Evolutionary conservation across 2,113 vertebrate genomes (phyloP).

Genomic region (Saccopteryx bilineata): DNA sequence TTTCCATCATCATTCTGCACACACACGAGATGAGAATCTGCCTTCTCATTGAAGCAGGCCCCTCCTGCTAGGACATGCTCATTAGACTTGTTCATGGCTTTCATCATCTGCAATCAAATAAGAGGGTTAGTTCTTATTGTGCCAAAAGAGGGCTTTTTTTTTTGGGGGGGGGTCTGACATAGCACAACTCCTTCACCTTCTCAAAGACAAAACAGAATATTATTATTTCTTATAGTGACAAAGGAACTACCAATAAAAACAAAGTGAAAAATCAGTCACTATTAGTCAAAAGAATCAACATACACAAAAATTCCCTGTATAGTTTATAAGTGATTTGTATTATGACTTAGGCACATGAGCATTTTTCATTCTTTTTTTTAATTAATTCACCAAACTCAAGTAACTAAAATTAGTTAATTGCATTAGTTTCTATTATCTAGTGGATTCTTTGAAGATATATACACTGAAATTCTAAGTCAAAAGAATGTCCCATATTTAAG

Average conservation of each 20-base stretch:
- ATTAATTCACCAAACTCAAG: constrained; percentile 3
- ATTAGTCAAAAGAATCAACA: not conserved
- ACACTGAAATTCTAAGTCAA: constrained; percentile 6
- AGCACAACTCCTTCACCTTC: not conserved
- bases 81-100: constrained; percentile 99
- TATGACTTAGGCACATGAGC: not conserved
- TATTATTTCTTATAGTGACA: constrained; percentile 32
- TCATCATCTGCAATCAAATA: constrained; percentile 94
- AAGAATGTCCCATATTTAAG: constrained; percentile 16
- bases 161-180: not conserved
- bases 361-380: constrained; percentile 26
- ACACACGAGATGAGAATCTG: constrained; percentile 98
- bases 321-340: not conserved
- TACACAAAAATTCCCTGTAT: not conserved
- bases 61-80: constrained; percentile 98
- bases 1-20: constrained; percentile 99
- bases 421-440: not conserved
- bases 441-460: not conserved
- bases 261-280: not conserved
- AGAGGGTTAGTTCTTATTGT: not conserved
- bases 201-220: constrained; percentile 56
- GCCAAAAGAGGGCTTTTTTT: not conserved
- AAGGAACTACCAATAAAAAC: not conserved
- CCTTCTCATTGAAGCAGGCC: constrained; percentile 96
- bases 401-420: constrained; percentile 20